phyloP scores from a whole-genome alignment of 2,113 vertebrate genomes.

The Lycocorax pyrrhopterus region DNA sequence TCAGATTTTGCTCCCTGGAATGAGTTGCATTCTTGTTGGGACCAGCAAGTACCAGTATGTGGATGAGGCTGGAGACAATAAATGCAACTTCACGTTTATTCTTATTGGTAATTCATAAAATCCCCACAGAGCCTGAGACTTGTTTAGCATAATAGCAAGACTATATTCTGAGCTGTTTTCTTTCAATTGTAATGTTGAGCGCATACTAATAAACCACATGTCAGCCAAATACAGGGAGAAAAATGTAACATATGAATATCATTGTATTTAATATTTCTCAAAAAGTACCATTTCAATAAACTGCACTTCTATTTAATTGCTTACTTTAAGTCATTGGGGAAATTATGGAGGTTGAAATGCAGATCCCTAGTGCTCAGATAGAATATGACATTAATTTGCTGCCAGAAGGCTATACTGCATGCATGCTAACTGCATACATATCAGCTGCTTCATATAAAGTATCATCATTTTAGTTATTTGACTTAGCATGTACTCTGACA shows the following conservation, averaged over 20 bases:
- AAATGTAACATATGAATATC: constrained; percentile 77
- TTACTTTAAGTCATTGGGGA: constrained; percentile 79
- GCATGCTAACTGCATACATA: constrained; percentile 64
- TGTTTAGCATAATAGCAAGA: constrained; percentile 89
- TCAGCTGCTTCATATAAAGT: constrained; percentile 55
- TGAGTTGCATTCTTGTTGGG: constrained; percentile 71
- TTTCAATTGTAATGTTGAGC: constrained; percentile 84
- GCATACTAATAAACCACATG: constrained; percentile 90
- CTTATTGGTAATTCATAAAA: constrained; percentile 88
- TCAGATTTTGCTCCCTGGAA: constrained; percentile 67
- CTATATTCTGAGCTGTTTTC: constrained; percentile 87
- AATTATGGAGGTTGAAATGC: constrained; percentile 77
- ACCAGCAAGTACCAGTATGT: constrained; percentile 72
- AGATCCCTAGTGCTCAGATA: constrained; percentile 70
- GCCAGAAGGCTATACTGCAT: constrained; percentile 60
- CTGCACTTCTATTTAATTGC: constrained; percentile 80
- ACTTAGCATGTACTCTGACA: constrained; percentile 57
- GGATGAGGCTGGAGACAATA: constrained; percentile 77
- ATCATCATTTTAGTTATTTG: constrained; percentile 57
- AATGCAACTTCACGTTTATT: constrained; percentile 89
- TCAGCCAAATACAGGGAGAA: constrained; percentile 78
- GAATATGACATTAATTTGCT: constrained; percentile 76
- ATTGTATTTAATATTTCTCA: constrained; percentile 76
- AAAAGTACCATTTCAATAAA: constrained; percentile 76
- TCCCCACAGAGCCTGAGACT: constrained; percentile 81